Evolutionary conservation across 2,888 invertebrate genomes (phyloP), one percentile per base, ranked within the genome.

Genomic region (Notocelia uddmanniana): DNA sequence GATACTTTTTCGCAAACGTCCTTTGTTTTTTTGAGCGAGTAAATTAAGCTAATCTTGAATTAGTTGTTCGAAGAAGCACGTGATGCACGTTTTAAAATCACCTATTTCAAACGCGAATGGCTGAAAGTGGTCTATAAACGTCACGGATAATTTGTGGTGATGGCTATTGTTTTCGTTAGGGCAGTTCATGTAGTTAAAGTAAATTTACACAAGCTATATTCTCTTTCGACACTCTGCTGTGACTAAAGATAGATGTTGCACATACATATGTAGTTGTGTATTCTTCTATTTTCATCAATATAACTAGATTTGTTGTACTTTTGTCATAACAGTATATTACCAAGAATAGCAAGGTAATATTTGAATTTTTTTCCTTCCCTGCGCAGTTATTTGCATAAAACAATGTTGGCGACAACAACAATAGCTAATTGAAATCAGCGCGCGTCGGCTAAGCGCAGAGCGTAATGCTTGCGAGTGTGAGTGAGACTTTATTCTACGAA

Each of bases 381-480:
- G n/a, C 23, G 45, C 41, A 19, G 15, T 55, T 57, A 67, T 67
- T 67, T 54, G 64, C 64, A 64, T 64, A 64, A 64, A 64, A 37
- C 37, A 37, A 64, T 34, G 50, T 54, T 19, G 13, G 37, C 21
- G 23, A 64, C 37, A 64, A 50, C 50, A 64, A 66, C 41, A 66
- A 55, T 26, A 45, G 45, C 55, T 67, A 57, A 67, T 55, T 67
- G 55, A 67, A 67, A 57, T 57, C 66, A 57, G 41, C 10, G 31
- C 23, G 55, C 55, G 66, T 67, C 26, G 66, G 41, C 18, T 45
- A 57, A 45, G 45, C 45, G 18, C 23, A 26, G 45, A 3, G 66
- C 66, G 45, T 55, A n/a, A 67, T 57, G 66, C 52, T 64, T 26
- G 41, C 15, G 54, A 66, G 55, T 55, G 9, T 6, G 26, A 57